Evolutionary conservation across 30 jellyfish, hydroid and myxozoan genomes (phyloP).

Genomic region (Turritopsis rubra): DNA sequence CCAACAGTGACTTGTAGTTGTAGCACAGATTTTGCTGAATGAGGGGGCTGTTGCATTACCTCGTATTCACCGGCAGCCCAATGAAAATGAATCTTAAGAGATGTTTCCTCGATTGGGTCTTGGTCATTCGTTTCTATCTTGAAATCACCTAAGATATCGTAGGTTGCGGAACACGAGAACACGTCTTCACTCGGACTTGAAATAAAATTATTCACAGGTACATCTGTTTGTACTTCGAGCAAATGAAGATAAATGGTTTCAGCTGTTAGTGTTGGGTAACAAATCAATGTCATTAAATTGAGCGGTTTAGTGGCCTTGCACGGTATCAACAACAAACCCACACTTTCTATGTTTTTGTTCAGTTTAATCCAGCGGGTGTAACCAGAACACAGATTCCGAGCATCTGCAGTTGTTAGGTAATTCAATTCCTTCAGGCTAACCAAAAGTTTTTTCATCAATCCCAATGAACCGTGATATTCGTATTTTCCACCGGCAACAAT

Average conservation of each 20-base stretch:
- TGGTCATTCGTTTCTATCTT: conserved; percentile 6
- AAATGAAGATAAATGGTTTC: conserved; percentile 7
- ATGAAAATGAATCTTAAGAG: conserved; percentile 1
- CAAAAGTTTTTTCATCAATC: not conserved
- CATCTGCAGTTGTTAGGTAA: not conserved
- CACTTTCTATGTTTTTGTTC: not conserved
- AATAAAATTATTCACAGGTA: not conserved
- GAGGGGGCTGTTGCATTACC: conserved; percentile 23
- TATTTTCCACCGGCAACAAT: conserved; percentile 9
- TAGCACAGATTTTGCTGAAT: conserved; percentile 25
- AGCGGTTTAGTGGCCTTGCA: conserved; percentile 16
- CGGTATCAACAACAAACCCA: not conserved
- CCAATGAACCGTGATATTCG: conserved; percentile 10
- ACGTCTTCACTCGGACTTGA: not conserved
- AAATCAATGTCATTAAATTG: not conserved
- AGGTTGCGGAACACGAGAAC: conserved; percentile 5
- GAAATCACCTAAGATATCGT: conserved; percentile 24
- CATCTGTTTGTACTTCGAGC: conserved; percentile 5
- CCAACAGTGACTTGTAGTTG: conserved; percentile 27
- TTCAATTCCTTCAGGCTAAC: not conserved
- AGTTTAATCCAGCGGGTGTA: not conserved
- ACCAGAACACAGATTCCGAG: not conserved
- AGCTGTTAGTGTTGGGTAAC: not conserved
- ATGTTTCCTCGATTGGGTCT: conserved; percentile 9
- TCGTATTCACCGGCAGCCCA: conserved; percentile 16